phyloP scores from a whole-genome alignment of 2,113 vertebrate species.

The Charadrius vociferus region DNA sequence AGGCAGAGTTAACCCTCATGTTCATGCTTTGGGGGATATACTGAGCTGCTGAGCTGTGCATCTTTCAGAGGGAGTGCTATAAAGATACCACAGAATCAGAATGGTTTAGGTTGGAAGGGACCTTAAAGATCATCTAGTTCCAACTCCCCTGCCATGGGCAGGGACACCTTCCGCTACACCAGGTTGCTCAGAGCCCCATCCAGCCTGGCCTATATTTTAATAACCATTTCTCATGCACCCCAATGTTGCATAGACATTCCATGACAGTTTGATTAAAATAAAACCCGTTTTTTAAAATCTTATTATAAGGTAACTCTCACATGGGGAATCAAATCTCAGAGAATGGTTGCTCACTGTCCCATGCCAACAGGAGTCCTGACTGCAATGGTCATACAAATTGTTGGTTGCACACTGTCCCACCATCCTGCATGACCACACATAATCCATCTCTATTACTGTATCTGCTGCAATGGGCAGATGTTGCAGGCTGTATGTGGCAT shows the following conservation, averaged over 20 bases:
- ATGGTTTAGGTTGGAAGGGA: not conserved
- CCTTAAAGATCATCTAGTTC: not conserved
- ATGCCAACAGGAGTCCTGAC: not conserved
- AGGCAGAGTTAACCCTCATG: not conserved
- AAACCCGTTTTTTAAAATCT: not conserved
- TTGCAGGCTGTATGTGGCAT: not conserved
- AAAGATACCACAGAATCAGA: not conserved
- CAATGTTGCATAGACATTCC: not conserved
- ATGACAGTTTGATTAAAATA: not conserved
- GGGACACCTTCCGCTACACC: not conserved
- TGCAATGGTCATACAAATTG: not conserved
- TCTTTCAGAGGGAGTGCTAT: not conserved
- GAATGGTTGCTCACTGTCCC: not conserved
- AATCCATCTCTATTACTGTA: rapidly evolving
- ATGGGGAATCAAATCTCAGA: not conserved
- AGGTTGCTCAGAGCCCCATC: not conserved
- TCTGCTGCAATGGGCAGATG: not conserved
- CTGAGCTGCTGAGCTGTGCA: not conserved
- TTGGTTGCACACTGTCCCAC: rapidly evolving
- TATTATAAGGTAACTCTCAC: not conserved
- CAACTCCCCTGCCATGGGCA: not conserved
- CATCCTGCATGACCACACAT: rapidly evolving
- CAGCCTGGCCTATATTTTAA: not conserved
- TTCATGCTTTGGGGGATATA: not conserved
- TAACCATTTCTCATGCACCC: not conserved